Percentiles rank a stretch among this genome's conserved stretches.
phyloP scores from a whole-genome alignment of 2,888 invertebrate genomes.

The Eristalis tenax region DNA sequence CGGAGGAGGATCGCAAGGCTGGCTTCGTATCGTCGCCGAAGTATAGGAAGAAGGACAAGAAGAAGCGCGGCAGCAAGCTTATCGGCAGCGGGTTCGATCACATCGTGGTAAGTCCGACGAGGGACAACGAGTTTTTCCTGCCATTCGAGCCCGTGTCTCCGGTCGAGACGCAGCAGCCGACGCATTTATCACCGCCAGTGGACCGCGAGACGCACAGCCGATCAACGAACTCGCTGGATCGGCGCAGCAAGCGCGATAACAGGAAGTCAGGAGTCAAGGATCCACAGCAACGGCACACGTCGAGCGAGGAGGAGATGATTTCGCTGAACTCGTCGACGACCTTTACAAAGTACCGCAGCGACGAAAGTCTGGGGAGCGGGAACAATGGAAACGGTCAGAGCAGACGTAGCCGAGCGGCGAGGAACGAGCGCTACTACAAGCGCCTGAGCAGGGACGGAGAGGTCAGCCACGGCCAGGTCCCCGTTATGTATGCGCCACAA shows the following conservation, averaged over 20 bases:
- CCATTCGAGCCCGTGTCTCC: conserved; percentile 78
- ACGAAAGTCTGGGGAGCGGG: conserved; percentile 85
- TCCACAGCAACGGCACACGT: conserved; percentile 73
- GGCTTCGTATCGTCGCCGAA: conserved; percentile 78
- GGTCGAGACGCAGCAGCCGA: conserved; percentile 37
- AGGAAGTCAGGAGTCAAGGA: conserved; percentile 30
- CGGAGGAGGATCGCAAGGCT: conserved; percentile 81
- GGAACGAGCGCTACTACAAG: conserved; percentile 91
- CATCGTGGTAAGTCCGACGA: conserved; percentile 83
- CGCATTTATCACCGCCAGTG: conserved; percentile 40
- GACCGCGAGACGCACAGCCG: conserved; percentile 73
- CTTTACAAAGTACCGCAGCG: conserved; percentile 86
- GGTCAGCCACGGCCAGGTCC: conserved; percentile 78
- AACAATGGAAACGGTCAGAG: conserved; percentile 82
- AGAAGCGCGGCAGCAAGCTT: conserved; percentile 82
- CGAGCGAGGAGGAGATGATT: conserved; percentile 82
- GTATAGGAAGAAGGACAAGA: conserved; percentile 79
- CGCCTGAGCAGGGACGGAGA: conserved; percentile 88
- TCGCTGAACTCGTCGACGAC: conserved; percentile 87
- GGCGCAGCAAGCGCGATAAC: conserved; percentile 72
- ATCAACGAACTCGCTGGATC: conserved; percentile 77
- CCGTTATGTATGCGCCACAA: conserved; percentile 78
- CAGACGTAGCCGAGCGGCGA: conserved; percentile 86
- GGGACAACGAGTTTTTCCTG: conserved; percentile 81
- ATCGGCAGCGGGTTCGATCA: conserved; percentile 85